phyloP scores from a whole-genome alignment of 2,797 vertebrate genomes.

The Cyclura pinguis region DNA sequence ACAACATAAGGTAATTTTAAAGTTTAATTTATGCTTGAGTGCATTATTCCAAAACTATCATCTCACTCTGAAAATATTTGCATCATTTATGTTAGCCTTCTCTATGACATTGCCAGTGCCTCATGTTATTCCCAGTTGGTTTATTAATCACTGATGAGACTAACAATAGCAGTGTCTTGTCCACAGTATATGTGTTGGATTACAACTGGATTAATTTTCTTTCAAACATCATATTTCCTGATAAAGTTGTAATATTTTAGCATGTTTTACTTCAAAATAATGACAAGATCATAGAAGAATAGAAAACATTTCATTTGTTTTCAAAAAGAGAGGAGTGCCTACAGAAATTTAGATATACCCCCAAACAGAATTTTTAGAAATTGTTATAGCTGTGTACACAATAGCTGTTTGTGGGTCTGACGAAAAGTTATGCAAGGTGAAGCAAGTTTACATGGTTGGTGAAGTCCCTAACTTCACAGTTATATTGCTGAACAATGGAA shows the following conservation, averaged over 20 bases:
- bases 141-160: not conserved
- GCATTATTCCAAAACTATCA: not conserved
- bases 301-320: too few relatives aligned
- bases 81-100: not conserved
- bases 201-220: not conserved
- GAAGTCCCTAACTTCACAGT: too few relatives aligned
- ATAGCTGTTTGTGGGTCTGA: too few relatives aligned
- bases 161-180: not conserved
- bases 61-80: not conserved
- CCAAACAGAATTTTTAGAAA: too few relatives aligned
- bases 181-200: not conserved
- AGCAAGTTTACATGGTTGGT: too few relatives aligned
- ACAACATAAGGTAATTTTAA: slow-evolving; percentile 4
- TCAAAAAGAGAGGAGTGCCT: too few relatives aligned
- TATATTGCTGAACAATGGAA: too few relatives aligned
- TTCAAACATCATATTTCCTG: not conserved
- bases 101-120: not conserved
- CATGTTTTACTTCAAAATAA: not conserved
- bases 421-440: too few relatives aligned
- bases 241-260: not conserved
- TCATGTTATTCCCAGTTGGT: not conserved
- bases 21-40: not conserved
- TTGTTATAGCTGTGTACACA: too few relatives aligned
- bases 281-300: not conserved
- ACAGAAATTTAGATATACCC: too few relatives aligned